These are phyloP conservation scores for Teinopalpus imperialis DNA, from an alignment of 2,888 invertebrate genomes.

Conservation along the genomic window DNA sequence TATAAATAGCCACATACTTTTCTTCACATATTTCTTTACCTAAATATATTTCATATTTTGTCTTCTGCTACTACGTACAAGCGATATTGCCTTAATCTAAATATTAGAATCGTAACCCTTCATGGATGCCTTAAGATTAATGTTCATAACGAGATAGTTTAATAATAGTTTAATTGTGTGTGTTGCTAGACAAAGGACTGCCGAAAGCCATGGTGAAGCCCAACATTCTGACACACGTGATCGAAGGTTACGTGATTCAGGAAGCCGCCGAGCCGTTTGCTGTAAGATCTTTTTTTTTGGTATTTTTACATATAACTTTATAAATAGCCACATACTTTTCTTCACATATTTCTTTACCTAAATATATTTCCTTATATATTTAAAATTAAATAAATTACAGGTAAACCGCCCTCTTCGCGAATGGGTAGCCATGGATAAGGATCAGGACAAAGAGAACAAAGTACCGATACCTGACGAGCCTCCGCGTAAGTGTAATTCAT, in stretches of 20 bases:
- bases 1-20: too few relatives aligned
- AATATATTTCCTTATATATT: too few relatives aligned
- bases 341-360: too few relatives aligned
- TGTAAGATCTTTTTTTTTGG: conserved; percentile 75
- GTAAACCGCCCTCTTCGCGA: conserved; percentile 74
- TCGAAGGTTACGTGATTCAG: conserved; percentile 98
- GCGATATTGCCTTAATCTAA: too few relatives aligned
- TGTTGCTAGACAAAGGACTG: conserved; percentile 76
- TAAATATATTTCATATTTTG: too few relatives aligned
- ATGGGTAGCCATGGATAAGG: conserved; percentile 61
- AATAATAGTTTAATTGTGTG: neutral
- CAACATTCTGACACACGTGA: conserved; percentile 96
- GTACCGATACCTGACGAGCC: conserved; percentile 85
- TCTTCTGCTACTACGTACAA: too few relatives aligned
- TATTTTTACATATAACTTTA: too few relatives aligned
- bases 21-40: too few relatives aligned
- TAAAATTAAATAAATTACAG: too few relatives aligned
- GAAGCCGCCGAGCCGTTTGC: conserved; percentile 96
- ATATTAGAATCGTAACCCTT: too few relatives aligned
- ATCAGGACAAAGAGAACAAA: conserved; percentile 81
- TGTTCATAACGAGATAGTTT: conserved; percentile 2
- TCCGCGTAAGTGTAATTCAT: conserved; percentile 87
- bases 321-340: too few relatives aligned
- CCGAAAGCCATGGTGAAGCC: conserved; percentile 97
- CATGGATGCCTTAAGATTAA: too few relatives aligned